These are phyloP conservation scores for Eristalinus aeneus DNA, from an alignment of 2,888 invertebrate species.

Conservation along the genomic window DNA sequence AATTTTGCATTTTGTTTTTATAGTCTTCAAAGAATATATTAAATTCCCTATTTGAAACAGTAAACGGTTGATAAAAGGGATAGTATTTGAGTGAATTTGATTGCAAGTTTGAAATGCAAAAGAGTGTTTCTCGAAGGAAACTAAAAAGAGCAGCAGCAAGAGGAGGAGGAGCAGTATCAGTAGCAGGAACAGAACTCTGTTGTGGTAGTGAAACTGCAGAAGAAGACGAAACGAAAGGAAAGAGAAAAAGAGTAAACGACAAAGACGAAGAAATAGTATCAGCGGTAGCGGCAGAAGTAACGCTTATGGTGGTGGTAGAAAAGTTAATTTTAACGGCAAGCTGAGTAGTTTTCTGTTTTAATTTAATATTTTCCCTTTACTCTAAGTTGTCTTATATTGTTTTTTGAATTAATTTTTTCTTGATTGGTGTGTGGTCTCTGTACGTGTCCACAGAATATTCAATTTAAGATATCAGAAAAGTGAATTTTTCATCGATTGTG, in stretches of 20 bases:
- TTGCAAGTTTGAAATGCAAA: conserved; percentile 72
- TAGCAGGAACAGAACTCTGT: conserved; percentile 45
- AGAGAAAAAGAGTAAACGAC: conserved; percentile 22
- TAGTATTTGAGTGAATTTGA: conserved; percentile 65
- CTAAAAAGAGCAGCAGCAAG: conserved; percentile 60
- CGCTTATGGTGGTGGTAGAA: conserved; percentile 60
- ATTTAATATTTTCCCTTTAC: conserved; percentile 31
- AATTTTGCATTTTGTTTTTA: not conserved
- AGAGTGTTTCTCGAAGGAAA: conserved; percentile 53
- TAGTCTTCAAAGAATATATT: too few species aligned
- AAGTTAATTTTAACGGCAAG: conserved; percentile 65
- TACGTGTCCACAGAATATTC: not conserved
- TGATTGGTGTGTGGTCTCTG: conserved; percentile 11
- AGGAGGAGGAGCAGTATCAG: conserved; percentile 51
- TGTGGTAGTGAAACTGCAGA: conserved; percentile 38
- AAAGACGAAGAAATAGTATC: conserved; percentile 13
- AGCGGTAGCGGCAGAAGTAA: conserved; percentile 51
- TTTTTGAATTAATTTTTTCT: conserved; percentile 53
- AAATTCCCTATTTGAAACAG: not conserved
- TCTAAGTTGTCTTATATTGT: conserved; percentile 20
- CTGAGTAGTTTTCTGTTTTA: conserved; percentile 47
- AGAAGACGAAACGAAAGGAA: conserved; percentile 50
- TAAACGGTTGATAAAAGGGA: conserved; percentile 3
- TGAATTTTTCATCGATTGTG: not conserved
- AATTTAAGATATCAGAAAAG: not conserved